Conservation (phyloP, 1,140 invertebrate genomes). For the Drosophila sproati region DNA sequence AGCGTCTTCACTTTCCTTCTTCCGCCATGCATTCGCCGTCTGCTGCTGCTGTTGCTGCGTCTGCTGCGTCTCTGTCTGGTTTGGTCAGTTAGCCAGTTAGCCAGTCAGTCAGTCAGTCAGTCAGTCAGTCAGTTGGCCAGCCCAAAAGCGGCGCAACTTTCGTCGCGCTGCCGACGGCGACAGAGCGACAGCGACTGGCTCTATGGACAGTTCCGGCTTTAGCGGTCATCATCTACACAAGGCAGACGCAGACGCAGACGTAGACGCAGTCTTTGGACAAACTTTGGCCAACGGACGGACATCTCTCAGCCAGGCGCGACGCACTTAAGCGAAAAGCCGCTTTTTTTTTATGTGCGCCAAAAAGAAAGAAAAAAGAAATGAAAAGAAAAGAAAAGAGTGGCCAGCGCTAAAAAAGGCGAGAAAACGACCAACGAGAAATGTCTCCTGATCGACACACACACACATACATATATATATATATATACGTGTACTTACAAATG, state of each 20-base stretch:
- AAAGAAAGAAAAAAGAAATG: constrained; percentile 32
- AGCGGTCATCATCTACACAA: constrained; percentile 42
- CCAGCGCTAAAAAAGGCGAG: constrained; percentile 52
- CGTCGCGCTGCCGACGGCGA: constrained; percentile 35
- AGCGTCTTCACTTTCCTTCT: constrained; percentile 63
- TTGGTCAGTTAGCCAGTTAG: constrained; percentile 29
- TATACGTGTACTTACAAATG: not conserved
- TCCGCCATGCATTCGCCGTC: constrained; percentile 44
- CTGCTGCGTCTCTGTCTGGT: constrained; percentile 19
- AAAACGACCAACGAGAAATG: constrained; percentile 65
- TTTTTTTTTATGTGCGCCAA: constrained; percentile 69
- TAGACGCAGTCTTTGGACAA: not conserved
- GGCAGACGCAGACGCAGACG: constrained; percentile 15
- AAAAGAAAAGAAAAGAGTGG: constrained; percentile 40
- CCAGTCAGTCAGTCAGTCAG: constrained; percentile 30
- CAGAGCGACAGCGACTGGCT: constrained; percentile 39
- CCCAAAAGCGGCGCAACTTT: constrained; percentile 80
- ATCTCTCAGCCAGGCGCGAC: constrained; percentile 51
- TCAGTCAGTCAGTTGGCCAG: constrained; percentile 56
- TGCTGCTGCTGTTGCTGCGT: constrained; percentile 12
- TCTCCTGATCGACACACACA: constrained; percentile 43
- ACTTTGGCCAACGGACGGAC: constrained; percentile 8
- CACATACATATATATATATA: not conserved
- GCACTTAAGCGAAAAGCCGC: constrained; percentile 65
- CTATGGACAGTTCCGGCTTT: constrained; percentile 75